phyloP scores from a whole-genome alignment of 2,888 invertebrate genomes.

The Eustalomyia histrio region DNA sequence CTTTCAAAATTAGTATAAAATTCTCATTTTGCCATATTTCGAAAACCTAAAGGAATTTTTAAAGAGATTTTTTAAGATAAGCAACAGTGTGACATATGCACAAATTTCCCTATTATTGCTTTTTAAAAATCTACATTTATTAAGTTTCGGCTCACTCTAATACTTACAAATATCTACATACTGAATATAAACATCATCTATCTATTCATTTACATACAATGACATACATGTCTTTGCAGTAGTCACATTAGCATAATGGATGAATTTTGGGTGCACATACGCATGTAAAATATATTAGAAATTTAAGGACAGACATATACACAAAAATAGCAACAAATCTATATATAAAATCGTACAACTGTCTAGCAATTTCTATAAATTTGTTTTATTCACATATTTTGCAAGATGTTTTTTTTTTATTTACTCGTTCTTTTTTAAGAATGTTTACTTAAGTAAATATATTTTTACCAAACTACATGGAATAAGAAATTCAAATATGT shows the following conservation, averaged over 20 bases:
- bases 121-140: too few species aligned
- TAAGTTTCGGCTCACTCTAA: too few species aligned
- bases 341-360: background rate
- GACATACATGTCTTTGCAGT: slow-evolving; percentile 55
- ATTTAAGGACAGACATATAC: slow-evolving; percentile 67
- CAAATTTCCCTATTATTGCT: too few species aligned
- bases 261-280: slow-evolving; percentile 72
- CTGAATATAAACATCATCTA: slow-evolving; percentile 26
- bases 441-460: slow-evolving; percentile 18
- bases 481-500: background rate
- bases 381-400: background rate
- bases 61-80: too few species aligned
- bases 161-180: too few species aligned
- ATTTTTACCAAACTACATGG: background rate
- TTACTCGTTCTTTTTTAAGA: background rate
- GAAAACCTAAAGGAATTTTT: too few species aligned
- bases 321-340: slow-evolving; percentile 8
- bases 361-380: background rate
- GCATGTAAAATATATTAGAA: slow-evolving; percentile 71
- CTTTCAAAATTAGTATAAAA: too few species aligned
- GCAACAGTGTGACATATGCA: too few species aligned
- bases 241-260: slow-evolving; percentile 74
- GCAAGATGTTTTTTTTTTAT: background rate
- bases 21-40: too few species aligned
- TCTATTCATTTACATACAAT: slow-evolving; percentile 48